Conservation (phyloP, 2,113 vertebrate species). For the Zonotrichia leucophrys region DNA sequence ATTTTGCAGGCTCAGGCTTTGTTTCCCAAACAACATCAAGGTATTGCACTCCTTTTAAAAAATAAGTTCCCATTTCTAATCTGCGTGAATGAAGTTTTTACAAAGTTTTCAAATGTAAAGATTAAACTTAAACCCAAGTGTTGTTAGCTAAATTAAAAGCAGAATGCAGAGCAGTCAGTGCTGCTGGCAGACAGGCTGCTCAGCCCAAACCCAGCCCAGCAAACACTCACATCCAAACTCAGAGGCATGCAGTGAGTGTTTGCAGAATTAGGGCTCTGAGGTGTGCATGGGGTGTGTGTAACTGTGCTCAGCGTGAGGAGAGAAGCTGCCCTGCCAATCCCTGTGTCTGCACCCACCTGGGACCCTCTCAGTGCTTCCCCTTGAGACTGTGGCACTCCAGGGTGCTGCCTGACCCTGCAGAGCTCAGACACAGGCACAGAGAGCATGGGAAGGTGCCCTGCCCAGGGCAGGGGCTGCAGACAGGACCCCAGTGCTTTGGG, state of each 20-base stretch:
- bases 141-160: background rate
- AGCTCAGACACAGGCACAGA: background rate
- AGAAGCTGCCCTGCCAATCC: background rate
- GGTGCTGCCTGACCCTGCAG: background rate
- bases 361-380: background rate
- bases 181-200: background rate
- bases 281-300: rapidly evolving
- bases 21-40: background rate
- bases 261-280: background rate
- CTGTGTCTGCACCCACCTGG: background rate
- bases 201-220: background rate
- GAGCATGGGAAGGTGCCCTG: background rate
- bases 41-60: background rate
- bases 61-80: background rate
- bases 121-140: background rate
- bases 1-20: background rate
- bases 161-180: background rate
- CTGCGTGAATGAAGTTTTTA: background rate
- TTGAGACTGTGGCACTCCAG: background rate
- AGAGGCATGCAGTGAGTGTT: background rate
- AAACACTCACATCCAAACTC: background rate
- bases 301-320: background rate
- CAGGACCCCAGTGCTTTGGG: background rate
- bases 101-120: background rate
- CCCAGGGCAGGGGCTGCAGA: background rate